These are phyloP conservation scores for Diachrysia chrysitis DNA, from an alignment of 2,888 invertebrate species.

Conservation along the genomic window DNA sequence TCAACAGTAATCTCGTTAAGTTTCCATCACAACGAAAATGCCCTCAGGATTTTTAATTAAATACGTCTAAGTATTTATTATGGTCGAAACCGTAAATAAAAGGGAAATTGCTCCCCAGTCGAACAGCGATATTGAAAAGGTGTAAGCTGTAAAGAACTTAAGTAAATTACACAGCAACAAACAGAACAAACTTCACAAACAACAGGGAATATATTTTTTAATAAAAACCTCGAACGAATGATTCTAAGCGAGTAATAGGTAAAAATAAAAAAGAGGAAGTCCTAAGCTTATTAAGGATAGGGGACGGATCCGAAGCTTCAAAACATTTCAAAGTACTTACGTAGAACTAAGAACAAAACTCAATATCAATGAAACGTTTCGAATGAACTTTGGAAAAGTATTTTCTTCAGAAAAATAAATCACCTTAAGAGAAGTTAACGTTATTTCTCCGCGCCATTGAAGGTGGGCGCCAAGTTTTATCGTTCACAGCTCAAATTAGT, in stretches of 20 bases:
- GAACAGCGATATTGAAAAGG: slow-evolving; percentile 66
- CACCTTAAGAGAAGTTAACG: slow-evolving; percentile 79
- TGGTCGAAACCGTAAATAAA: slow-evolving; percentile 67
- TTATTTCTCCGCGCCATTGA: slow-evolving; percentile 78
- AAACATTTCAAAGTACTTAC: slow-evolving; percentile 81
- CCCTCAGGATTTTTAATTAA: slow-evolving; percentile 67
- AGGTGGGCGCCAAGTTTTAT: slow-evolving; percentile 82
- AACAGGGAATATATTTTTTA: slow-evolving; percentile 54
- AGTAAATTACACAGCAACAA: slow-evolving; percentile 78
- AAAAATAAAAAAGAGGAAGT: slow-evolving; percentile 69
- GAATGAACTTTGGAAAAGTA: slow-evolving; percentile 77
- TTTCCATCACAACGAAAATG: slow-evolving; percentile 59
- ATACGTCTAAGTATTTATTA: slow-evolving; percentile 67
- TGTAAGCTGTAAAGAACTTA: slow-evolving; percentile 66
- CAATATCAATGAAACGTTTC: slow-evolving; percentile 84
- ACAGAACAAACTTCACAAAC: slow-evolving; percentile 70
- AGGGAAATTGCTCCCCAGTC: slow-evolving; percentile 54
- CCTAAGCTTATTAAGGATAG: slow-evolving; percentile 80
- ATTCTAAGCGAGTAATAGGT: slow-evolving; percentile 75
- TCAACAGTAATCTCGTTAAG: slow-evolving; percentile 34
- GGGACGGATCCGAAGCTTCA: slow-evolving; percentile 70
- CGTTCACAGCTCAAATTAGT: slow-evolving; percentile 83
- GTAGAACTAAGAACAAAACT: slow-evolving; percentile 82
- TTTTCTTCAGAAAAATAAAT: slow-evolving; percentile 85
- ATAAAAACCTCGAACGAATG: slow-evolving; percentile 67